Conservation (phyloP, 92 coral and sea anemone genomes). For the Epizoanthus stellaris region DNA sequence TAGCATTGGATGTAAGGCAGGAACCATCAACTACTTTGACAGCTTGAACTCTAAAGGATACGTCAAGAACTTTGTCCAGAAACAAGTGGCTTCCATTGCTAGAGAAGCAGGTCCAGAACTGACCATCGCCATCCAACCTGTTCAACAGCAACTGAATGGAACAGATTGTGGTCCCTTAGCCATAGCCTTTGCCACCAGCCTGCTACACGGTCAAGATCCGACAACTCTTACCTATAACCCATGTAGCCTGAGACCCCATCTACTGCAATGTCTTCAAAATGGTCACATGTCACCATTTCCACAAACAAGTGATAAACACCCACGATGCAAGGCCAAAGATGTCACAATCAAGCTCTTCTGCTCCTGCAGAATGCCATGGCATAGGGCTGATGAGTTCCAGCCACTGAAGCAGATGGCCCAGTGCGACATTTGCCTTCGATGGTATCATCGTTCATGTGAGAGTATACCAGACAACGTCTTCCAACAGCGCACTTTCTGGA, state of each 20-base stretch:
- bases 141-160: too few relatives aligned
- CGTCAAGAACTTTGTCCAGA: too few relatives aligned
- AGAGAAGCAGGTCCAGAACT: too few relatives aligned
- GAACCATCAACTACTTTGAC: too few relatives aligned
- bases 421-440: conserved; percentile 19
- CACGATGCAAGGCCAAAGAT: too few relatives aligned
- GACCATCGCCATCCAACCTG: too few relatives aligned
- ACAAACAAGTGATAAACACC: neutral
- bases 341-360: conserved; percentile 18
- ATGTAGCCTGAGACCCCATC: conserved; percentile 5
- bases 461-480: conserved; percentile 27
- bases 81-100: too few relatives aligned
- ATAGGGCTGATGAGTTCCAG: conserved; percentile 11
- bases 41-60: too few relatives aligned
- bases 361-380: conserved; percentile 36
- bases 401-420: conserved; percentile 12
- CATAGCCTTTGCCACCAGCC: too few relatives aligned
- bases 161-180: too few relatives aligned
- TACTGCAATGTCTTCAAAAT: conserved; percentile 29
- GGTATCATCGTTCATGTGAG: conserved; percentile 17
- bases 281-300: conserved; percentile 48
- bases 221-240: neutral
- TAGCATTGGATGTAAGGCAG: conserved; percentile 20
- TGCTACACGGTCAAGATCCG: too few relatives aligned
- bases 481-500: neutral